These are phyloP conservation scores for Scaptomyza caliginosa DNA, from an alignment of 2,888 invertebrate species.

Conservation along the genomic window DNA sequence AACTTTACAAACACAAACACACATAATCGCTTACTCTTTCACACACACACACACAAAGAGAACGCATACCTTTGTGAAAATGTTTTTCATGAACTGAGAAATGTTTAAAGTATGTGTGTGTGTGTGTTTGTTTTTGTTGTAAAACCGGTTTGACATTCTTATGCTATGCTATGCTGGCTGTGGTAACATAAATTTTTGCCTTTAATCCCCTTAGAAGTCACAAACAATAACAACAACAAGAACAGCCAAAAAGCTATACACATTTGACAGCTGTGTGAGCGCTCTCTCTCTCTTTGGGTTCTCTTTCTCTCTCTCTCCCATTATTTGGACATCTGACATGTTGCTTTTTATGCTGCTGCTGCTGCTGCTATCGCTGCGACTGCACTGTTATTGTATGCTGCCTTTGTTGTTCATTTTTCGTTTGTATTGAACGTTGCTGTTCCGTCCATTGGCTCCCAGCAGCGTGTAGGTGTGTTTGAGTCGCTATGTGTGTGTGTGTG, in stretches of 20 bases:
- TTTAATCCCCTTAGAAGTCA: conserved; percentile 26
- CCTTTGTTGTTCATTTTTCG: conserved; percentile 47
- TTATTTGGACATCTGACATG: conserved; percentile 50
- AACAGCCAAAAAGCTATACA: conserved; percentile 27
- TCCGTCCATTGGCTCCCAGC: conserved; percentile 26
- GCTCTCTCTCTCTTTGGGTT: neutral
- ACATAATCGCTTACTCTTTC: neutral
- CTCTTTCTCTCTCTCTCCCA: conserved; percentile 20
- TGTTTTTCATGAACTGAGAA: conserved; percentile 55
- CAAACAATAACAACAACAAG: conserved; percentile 23
- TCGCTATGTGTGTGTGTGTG: conserved; percentile 22
- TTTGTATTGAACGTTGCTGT: conserved; percentile 40
- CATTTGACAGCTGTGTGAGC: conserved; percentile 67
- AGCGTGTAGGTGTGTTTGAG: conserved; percentile 22
- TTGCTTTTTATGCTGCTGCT: conserved; percentile 56
- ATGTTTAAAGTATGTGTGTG: conserved; percentile 15
- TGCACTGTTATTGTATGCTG: conserved; percentile 43
- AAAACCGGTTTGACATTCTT: conserved; percentile 73
- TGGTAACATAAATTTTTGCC: conserved; percentile 53
- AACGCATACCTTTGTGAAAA: conserved; percentile 64
- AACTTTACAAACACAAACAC: conserved; percentile 61
- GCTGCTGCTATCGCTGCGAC: conserved; percentile 32
- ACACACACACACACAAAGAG: conserved; percentile 21
- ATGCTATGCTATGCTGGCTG: conserved; percentile 39
- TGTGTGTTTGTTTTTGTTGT: conserved; percentile 33